Conservation (phyloP, 2,113 vertebrate species). For the Tringa solitaria region DNA sequence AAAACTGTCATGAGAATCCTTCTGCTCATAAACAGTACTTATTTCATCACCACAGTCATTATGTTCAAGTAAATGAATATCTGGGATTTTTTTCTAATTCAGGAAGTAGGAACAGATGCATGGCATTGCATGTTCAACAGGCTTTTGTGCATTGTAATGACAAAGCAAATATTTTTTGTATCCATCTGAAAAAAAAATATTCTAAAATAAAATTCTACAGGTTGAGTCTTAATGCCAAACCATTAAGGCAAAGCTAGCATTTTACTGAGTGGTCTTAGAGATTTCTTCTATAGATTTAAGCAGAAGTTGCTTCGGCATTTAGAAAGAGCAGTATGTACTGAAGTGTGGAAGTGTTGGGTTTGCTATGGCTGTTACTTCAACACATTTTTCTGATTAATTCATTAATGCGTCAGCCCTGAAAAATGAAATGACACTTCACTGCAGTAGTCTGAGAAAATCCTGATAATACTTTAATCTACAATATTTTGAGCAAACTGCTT, state of each 20-base stretch:
- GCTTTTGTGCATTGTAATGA: background rate
- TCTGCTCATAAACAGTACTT: background rate
- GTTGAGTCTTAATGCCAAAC: background rate
- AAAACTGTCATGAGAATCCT: background rate
- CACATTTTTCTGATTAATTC: slow-evolving; percentile 18
- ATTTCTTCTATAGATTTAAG: background rate
- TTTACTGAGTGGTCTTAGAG: background rate
- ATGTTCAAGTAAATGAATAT: background rate
- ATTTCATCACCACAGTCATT: fast-evolving
- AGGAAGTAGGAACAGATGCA: background rate
- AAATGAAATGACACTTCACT: background rate
- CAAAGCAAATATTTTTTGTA: background rate
- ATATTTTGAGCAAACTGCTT: background rate
- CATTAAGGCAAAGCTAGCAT: background rate
- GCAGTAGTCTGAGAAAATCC: slow-evolving; percentile 1
- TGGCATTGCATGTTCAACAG: background rate
- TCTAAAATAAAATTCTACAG: background rate
- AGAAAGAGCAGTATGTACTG: background rate
- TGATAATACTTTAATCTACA: slow-evolving; percentile 17
- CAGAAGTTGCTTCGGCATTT: background rate
- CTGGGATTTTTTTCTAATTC: background rate
- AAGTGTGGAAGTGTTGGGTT: background rate
- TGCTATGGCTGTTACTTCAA: background rate
- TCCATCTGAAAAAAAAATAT: background rate
- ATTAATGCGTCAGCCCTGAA: background rate